Base-by-base conservation (phyloP, 2,113 vertebrate species). In the Nannospalax galili region DNA sequence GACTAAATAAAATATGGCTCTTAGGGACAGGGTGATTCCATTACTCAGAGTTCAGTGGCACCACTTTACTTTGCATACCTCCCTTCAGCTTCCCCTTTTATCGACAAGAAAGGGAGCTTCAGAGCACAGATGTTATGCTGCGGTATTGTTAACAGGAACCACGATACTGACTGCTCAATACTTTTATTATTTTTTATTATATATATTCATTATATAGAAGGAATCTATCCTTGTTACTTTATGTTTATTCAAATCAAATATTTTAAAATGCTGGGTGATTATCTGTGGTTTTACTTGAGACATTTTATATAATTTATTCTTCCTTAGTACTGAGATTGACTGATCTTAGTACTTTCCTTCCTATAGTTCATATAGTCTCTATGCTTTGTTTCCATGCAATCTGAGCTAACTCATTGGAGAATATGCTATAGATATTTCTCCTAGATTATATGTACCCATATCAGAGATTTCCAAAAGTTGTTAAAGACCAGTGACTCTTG, bases 201-300 rank as follows among this genome's bases (percentile, higher is more conserved):
- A n/a, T 64, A 26, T 64, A 22, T 5, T 64, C 22, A 64, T 64
- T 64, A 64, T 64, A 37, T 64, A 20, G 26, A 88, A 78, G 26
- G 16, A 45, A 72, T 82, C 88, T 45, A 65, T 2, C 26, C 17
- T 56, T 58, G 3, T 45, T 48, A 70, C n/a, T 42, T 14, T 37
- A 3, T 88, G 56, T 86, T 64, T 82, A 88, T 79, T 91, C 73
- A 74, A 95, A 81, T n/a, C 22, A 81, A 30, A 79, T 22, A 45
- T 96, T 88, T 81, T 69, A 60, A 90, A 96, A 79, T 67, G 22
- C 15, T 52, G 11, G 2, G 52, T 84, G 45, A 40, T 69, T 45
- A 42, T 62, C 56, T 92, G 12, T 62, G 65, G 16, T 73, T 15
- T 52, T 95, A 64, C 64, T 28, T 64, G 28, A 17, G 32, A 9